A percentile compares a stretch with the other conserved stretches of the same genome.
These are phyloP conservation scores for Aspidiotus rigidus DNA, from an alignment of 2,888 invertebrate species.

Conservation along the genomic window DNA sequence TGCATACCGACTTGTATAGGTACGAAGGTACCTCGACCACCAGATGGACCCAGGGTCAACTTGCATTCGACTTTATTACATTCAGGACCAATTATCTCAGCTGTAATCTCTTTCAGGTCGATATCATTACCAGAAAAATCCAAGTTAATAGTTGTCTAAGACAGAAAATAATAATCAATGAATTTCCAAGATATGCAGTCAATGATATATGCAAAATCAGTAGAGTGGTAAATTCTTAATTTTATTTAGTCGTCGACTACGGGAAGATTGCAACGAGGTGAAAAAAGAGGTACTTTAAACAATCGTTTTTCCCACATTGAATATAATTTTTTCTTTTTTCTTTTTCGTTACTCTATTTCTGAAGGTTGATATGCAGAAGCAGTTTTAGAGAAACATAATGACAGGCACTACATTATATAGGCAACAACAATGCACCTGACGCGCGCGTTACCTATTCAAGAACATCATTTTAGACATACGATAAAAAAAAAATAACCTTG, in stretches of 20 bases:
- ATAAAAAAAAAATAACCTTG: slow-evolving; percentile 7
- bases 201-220: too few species aligned
- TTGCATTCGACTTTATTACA: slow-evolving; percentile 54
- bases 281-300: too few species aligned
- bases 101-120: slow-evolving; percentile 60
- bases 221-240: too few species aligned
- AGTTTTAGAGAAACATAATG: background rate
- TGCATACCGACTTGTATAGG: slow-evolving; percentile 91
- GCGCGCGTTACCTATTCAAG: slow-evolving; percentile 5
- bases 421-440: slow-evolving; percentile 3
- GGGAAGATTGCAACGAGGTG: too few species aligned
- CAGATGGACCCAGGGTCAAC: slow-evolving; percentile 54
- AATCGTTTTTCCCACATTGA: too few species aligned
- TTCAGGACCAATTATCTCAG: slow-evolving; percentile 68
- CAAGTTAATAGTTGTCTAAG: slow-evolving; percentile 67
- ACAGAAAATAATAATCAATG: slow-evolving; percentile 35
- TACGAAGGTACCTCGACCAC: slow-evolving; percentile 73
- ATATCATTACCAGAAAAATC: slow-evolving; percentile 62
- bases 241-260: too few species aligned
- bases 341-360: too few species aligned
- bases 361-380: too few species aligned
- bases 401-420: background rate
- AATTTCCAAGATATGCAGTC: too few species aligned
- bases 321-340: too few species aligned
- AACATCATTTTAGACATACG: background rate